A percentile compares a stretch with the other conserved stretches of the same genome.
phyloP scores from a whole-genome alignment of 2,888 invertebrate species.

The Amphipyra tragopoginis region DNA sequence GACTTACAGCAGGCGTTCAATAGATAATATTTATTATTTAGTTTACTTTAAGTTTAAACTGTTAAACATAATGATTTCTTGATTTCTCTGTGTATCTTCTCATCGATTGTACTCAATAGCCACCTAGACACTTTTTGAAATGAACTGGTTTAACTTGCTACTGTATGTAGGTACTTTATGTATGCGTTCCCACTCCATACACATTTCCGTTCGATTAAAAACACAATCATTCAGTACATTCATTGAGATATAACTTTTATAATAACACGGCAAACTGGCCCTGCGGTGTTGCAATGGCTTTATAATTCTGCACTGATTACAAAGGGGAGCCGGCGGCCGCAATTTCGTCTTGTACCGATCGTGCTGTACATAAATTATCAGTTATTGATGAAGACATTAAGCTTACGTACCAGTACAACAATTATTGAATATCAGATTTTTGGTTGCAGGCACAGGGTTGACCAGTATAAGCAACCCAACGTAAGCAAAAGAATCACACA shows the following conservation, averaged over 20 bases:
- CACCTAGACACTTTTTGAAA: conserved; percentile 13
- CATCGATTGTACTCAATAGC: neutral
- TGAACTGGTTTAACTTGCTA: conserved; percentile 14
- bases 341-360: conserved; percentile 89
- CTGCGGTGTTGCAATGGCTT: conserved; percentile 86
- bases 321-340: conserved; percentile 91
- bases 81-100: no score
- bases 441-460: conserved; percentile 58
- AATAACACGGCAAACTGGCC: conserved; percentile 76
- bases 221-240: conserved; percentile 59
- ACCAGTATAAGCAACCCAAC: conserved; percentile 16
- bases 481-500: neutral
- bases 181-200: conserved; percentile 13
- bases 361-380: conserved; percentile 89
- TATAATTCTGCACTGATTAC: conserved; percentile 90
- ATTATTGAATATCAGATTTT: conserved; percentile 76
- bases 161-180: conserved; percentile 22
- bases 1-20: no score
- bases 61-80: no score
- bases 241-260: conserved; percentile 81
- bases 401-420: conserved; percentile 79
- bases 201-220: conserved; percentile 55
- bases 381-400: conserved; percentile 91
- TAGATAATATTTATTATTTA: no score
- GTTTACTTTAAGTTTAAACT: no score